Evolutionary conservation across 2,888 invertebrate species (phyloP).

Genomic region (Melitaea athalia): DNA sequence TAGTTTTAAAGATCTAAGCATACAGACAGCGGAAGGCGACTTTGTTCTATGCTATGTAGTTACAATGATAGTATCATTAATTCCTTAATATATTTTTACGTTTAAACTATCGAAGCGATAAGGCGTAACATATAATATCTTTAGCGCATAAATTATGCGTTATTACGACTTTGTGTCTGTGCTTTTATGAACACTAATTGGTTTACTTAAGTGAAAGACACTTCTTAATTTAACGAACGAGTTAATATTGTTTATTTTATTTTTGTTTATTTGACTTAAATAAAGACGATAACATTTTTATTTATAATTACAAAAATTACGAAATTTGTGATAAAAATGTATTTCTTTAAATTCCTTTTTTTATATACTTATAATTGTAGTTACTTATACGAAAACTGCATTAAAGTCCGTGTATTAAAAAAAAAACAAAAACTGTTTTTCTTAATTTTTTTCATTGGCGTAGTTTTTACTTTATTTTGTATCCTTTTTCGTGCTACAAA

Average conservation of each 20-base stretch:
- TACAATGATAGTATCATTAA: neutral
- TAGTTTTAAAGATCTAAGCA: too few relatives aligned
- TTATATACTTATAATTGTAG: too few relatives aligned
- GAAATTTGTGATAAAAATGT: too few relatives aligned
- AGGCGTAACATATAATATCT: neutral
- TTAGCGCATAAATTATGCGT: slow-evolving; percentile 3
- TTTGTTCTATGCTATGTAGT: too few relatives aligned
- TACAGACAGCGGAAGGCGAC: too few relatives aligned
- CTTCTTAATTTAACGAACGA: neutral
- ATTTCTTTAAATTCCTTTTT: too few relatives aligned
- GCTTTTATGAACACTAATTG: slow-evolving; percentile 20
- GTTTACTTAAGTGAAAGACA: slow-evolving; percentile 10
- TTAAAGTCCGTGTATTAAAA: too few relatives aligned
- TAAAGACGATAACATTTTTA: neutral
- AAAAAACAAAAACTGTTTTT: too few relatives aligned
- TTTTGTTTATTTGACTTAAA: neutral
- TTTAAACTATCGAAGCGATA: slow-evolving; percentile 11
- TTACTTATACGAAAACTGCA: too few relatives aligned
- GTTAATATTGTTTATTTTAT: neutral
- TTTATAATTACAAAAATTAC: neutral
- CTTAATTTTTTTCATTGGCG: too few relatives aligned
- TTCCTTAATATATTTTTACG: neutral
- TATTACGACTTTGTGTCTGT: slow-evolving; percentile 8
- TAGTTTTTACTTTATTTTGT: too few relatives aligned
- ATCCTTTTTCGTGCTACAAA: too few relatives aligned